Conservation (phyloP, 2,888 invertebrate genomes). For the Fragum fragum region DNA sequence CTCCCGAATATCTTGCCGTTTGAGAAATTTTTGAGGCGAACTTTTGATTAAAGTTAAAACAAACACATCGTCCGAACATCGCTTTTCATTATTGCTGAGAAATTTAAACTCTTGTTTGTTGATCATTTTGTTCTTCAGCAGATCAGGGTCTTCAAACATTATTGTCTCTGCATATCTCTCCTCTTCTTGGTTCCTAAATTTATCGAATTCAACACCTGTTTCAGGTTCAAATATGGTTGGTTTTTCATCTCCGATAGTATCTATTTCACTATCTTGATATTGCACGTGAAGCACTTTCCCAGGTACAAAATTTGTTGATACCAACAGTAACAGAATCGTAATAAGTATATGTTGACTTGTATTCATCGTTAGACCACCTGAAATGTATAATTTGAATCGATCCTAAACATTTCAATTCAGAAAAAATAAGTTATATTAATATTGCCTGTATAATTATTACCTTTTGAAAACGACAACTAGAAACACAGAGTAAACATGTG, state of each 20-base stretch:
- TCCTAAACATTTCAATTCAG: no score
- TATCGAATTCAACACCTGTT: not conserved
- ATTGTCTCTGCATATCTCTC: constrained; percentile 3
- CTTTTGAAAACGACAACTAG: no score
- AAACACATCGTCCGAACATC: constrained; percentile 41
- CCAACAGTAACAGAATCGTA: no score
- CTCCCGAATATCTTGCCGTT: constrained; percentile 62
- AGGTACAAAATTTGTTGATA: no score
- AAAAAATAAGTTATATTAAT: no score
- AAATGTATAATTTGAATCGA: no score
- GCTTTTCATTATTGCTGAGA: constrained; percentile 23
- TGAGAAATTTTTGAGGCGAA: constrained; percentile 37
- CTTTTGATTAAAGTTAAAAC: constrained; percentile 63
- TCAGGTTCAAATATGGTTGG: not conserved
- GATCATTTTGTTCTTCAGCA: constrained; percentile 27
- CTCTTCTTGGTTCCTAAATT: not conserved
- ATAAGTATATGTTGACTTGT: no score
- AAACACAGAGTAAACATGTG: no score
- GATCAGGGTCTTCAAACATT: not conserved
- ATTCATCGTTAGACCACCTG: no score
- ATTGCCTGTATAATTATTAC: no score
- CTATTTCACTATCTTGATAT: no score
- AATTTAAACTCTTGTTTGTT: constrained; percentile 52
- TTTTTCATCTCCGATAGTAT: not conserved
- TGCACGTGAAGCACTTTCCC: no score